Evolutionary conservation across 2,888 invertebrate species (phyloP).

Genomic region (Xestia rhomboidea): DNA sequence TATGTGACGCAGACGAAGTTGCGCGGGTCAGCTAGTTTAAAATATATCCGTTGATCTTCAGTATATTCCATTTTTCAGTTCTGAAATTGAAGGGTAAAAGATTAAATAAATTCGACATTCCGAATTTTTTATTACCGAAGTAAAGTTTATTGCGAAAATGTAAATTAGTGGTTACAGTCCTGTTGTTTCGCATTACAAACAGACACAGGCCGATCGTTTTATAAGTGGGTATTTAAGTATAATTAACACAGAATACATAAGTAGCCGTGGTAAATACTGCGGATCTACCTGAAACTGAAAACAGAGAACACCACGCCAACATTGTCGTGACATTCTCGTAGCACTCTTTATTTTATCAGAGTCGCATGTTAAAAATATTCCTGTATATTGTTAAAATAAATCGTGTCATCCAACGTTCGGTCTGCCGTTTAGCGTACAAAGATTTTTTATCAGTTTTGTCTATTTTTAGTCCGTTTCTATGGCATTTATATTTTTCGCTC

Average conservation of each 20-base stretch:
- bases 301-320: not conserved
- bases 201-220: not conserved
- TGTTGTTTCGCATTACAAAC: not conserved
- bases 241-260: not conserved
- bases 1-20: too few relatives aligned
- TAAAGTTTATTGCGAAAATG: slow-evolving; percentile 19
- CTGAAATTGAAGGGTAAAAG: not conserved
- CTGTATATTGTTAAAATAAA: slow-evolving; percentile 1
- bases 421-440: not conserved
- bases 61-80: not conserved
- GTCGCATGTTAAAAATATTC: not conserved
- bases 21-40: too few relatives aligned
- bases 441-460: not conserved
- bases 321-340: not conserved
- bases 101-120: slow-evolving; percentile 1
- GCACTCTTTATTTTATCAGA: not conserved
- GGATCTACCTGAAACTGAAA: not conserved
- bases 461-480: not conserved
- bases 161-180: not conserved
- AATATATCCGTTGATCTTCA: not conserved
- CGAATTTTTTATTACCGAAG: not conserved
- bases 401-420: not conserved
- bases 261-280: not conserved
- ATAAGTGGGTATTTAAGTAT: not conserved
- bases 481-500: not conserved